These are phyloP conservation scores for Salminus brasiliensis DNA, from an alignment of 2,113 vertebrate species.

Conservation along the genomic window DNA sequence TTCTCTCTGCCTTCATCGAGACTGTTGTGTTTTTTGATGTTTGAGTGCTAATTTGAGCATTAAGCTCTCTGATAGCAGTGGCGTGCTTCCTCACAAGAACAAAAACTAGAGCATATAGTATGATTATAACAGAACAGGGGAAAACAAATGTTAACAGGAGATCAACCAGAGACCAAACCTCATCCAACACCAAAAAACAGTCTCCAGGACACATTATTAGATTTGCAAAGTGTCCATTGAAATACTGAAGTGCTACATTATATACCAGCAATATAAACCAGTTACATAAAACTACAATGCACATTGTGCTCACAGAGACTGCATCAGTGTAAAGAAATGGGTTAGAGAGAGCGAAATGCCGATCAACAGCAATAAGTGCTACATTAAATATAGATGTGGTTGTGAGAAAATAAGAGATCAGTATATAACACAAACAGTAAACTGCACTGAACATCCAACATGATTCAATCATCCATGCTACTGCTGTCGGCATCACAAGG, in stretches of 20 bases:
- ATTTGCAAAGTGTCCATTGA: constrained; percentile 46
- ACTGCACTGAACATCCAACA: constrained; percentile 40
- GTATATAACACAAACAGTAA: constrained; percentile 3
- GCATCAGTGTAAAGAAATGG: constrained; percentile 44
- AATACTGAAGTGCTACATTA: constrained; percentile 10
- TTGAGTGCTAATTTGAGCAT: not conserved
- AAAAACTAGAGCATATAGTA: not conserved
- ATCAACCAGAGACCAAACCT: constrained; percentile 30
- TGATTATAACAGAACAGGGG: not conserved
- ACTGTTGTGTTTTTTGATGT: not conserved
- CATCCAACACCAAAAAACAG: not conserved
- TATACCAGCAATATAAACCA: constrained; percentile 28
- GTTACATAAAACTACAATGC: not conserved
- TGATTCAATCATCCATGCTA: constrained; percentile 37
- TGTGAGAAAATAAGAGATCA: not conserved
- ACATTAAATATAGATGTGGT: constrained; percentile 23
- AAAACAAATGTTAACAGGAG: constrained; percentile 46
- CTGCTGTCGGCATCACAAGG: constrained; percentile 77
- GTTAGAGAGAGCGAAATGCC: constrained; percentile 37
- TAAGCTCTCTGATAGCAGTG: constrained; percentile 48
- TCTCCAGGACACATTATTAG: constrained; percentile 24
- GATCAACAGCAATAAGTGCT: constrained; percentile 40
- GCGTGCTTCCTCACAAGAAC: constrained; percentile 21
- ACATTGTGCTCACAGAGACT: constrained; percentile 15
- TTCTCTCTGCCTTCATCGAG: constrained; percentile 37